Percentiles rank a stretch among this genome's conserved stretches.
Evolutionary conservation across 2,797 vertebrate species (phyloP).

Genomic region (Girardinus metallicus): DNA sequence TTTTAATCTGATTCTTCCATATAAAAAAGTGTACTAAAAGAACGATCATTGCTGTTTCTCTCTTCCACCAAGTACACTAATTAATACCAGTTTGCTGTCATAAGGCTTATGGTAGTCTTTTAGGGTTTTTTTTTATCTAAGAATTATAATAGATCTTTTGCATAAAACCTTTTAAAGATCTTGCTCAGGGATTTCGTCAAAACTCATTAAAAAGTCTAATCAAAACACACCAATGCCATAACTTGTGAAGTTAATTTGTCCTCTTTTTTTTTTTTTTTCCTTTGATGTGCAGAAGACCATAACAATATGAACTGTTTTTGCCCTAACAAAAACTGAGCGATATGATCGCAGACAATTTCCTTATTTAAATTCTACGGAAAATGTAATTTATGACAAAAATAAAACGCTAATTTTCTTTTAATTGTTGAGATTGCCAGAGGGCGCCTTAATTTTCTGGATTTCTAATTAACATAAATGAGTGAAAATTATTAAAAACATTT

Average conservation of each 20-base stretch:
- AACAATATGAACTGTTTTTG: conserved; percentile 63
- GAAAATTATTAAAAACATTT: conserved; percentile 52
- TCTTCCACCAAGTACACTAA: conserved; percentile 21
- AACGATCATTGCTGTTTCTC: neutral
- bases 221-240: conserved; percentile 62
- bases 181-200: conserved; percentile 60
- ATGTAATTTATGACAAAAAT: conserved; percentile 68
- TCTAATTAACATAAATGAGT: conserved; percentile 73
- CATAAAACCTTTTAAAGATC: conserved; percentile 50
- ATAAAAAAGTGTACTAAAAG: neutral
- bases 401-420: conserved; percentile 54
- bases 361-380: conserved; percentile 69
- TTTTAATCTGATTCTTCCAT: neutral
- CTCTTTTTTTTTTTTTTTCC: conserved; percentile 31
- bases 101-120: conserved; percentile 36
- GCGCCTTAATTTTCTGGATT: conserved; percentile 55
- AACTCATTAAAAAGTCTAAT: conserved; percentile 76
- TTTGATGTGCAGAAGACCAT: conserved; percentile 61
- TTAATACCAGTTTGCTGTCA: conserved; percentile 20
- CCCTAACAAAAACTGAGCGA: conserved; percentile 63
- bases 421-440: conserved; percentile 70
- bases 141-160: conserved; percentile 43
- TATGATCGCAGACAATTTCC: conserved; percentile 57
- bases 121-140: conserved; percentile 26
- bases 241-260: conserved; percentile 69